Evolutionary conservation across 1,140 invertebrate genomes (phyloP).

Genomic region (Phortica variegata): DNA sequence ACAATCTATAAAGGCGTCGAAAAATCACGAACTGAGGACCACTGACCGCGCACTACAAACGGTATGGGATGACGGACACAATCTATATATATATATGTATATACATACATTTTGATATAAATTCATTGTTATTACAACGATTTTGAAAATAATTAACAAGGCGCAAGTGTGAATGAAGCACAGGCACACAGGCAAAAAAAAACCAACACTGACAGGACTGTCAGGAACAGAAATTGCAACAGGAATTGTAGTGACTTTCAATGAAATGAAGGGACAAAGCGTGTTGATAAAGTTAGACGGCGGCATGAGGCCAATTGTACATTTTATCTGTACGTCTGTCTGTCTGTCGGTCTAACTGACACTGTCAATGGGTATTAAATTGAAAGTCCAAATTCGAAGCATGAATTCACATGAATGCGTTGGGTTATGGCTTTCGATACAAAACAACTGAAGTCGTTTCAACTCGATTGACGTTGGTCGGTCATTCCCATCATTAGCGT

Average conservation of each 20-base stretch:
- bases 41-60: too few species aligned
- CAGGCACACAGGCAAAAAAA: too few species aligned
- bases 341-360: too few species aligned
- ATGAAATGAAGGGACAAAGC: constrained; percentile 21
- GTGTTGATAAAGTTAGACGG: too few species aligned
- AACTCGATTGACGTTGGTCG: constrained; percentile 50
- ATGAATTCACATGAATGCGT: not conserved
- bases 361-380: constrained; percentile 55
- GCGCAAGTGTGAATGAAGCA: constrained; percentile 26
- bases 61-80: too few species aligned
- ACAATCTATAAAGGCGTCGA: too few species aligned
- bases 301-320: constrained; percentile 10
- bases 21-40: too few species aligned
- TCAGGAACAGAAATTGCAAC: constrained; percentile 41
- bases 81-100: too few species aligned
- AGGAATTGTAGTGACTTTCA: not conserved
- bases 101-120: too few species aligned
- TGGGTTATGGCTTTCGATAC: not conserved
- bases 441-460: constrained; percentile 26
- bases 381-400: constrained; percentile 35
- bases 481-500: constrained; percentile 53
- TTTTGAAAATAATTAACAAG: constrained; percentile 52
- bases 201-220: constrained; percentile 20
- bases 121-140: constrained; percentile 52
- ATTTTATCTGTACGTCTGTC: constrained; percentile 49